phyloP scores from a whole-genome alignment of 2,113 vertebrate species.

The Anoura caudifer region DNA sequence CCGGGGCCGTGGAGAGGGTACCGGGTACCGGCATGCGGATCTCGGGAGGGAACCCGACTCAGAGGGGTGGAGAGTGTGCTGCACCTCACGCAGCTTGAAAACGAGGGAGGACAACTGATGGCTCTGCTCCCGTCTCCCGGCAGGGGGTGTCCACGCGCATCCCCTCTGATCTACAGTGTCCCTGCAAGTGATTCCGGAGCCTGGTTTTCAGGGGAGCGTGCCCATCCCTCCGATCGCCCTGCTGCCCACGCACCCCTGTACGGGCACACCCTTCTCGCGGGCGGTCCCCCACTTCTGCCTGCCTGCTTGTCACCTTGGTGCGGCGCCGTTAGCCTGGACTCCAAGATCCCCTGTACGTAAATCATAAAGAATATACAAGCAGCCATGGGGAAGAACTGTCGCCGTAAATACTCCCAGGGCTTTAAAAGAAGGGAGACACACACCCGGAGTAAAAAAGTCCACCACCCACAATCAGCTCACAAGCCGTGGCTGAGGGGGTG shows the following conservation, averaged over 20 bases:
- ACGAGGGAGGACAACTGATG: neutral
- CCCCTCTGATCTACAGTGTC: neutral
- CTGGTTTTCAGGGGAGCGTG: neutral
- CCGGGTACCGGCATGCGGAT: too few species aligned
- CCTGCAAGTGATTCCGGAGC: neutral
- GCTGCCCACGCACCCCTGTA: neutral
- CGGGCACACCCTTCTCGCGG: accelerated
- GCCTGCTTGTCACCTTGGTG: too few species aligned
- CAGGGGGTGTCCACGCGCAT: neutral
- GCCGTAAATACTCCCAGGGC: too few species aligned
- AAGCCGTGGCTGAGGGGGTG: too few species aligned
- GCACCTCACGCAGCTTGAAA: neutral
- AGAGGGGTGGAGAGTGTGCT: neutral
- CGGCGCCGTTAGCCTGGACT: too few species aligned
- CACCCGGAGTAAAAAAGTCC: too few species aligned
- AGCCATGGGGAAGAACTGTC: too few species aligned
- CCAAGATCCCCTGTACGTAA: too few species aligned
- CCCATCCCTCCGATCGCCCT: neutral
- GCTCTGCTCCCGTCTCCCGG: neutral
- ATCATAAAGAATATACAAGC: too few species aligned
- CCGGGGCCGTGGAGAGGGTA: too few species aligned
- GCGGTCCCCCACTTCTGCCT: neutral
- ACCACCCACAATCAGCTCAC: too few species aligned
- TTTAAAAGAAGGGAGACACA: too few species aligned
- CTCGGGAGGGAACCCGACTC: neutral